Evolutionary conservation across 2,888 invertebrate genomes (phyloP), one percentile per base, ranked within the genome.

Genomic region (Diarsia brunnea): DNA sequence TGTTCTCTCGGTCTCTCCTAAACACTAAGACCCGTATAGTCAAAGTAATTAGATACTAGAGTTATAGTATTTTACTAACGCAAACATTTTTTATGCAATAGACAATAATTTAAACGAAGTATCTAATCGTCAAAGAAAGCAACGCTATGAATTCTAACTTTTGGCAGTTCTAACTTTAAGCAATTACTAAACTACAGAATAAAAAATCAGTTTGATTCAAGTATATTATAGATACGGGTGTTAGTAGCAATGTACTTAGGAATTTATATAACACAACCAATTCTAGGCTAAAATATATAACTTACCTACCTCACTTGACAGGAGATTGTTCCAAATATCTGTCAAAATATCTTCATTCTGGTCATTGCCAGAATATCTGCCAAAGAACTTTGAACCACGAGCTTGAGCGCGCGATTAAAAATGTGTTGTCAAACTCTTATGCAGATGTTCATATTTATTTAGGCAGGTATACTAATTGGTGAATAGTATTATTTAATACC

Each of bases 1-100:
- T 67, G 14, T 66, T 73, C 47, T 63, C 78, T 51, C 10, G 14
- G 66, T 73, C 47, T 63, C 78, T 51, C 10, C 19, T 43, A 51
- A 51, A 24, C 2, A 51, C 31, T 63, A 53, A 38, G 4, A 38
- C 38, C 38, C 38, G 38, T 38, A 38, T 38, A 38, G 38, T 38
- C 38, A 38, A 38, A 38, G 38, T 38, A 38, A 38, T 38, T 3
- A 38, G 38, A 38, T 55, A 58, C 38, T 38, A n/a, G n/a, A n/a
- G n/a, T n/a, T 38, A 8, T 58, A 47, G 45, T n/a, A 14, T 31
- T 31, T 11, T 24, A 53, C 53, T 11, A 14, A 47, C 16, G 24
- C 38, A 38, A 38, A 38, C 7, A 38, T 38, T 38, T 38, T 38
- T 38, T 38, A 38, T 31, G 38, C 38, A 38, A 8, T 38, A 38